phyloP scores from a whole-genome alignment of 2,797 vertebrate species.

The Squalus acanthias region DNA sequence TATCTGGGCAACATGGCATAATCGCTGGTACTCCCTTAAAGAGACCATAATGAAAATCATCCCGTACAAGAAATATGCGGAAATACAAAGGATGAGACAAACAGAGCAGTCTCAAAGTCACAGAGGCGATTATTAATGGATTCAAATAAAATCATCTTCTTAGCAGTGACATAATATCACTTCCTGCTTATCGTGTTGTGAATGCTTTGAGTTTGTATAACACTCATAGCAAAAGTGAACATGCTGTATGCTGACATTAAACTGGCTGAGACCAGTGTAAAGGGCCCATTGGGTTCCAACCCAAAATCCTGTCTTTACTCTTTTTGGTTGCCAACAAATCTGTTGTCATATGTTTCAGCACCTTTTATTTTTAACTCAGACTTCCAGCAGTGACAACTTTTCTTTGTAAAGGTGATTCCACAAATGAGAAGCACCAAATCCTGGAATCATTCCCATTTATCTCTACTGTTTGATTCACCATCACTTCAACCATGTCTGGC shows the following conservation, averaged over 20 bases:
- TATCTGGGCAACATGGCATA: constrained; percentile 85
- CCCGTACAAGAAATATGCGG: constrained; percentile 64
- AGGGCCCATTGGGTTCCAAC: background rate
- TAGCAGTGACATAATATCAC: background rate
- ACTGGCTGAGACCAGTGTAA: background rate
- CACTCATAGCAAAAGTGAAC: background rate
- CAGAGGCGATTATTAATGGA: background rate
- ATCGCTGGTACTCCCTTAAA: constrained; percentile 90
- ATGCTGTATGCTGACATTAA: background rate
- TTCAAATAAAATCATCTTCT: background rate
- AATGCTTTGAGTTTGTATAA: background rate
- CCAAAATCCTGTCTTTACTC: background rate
- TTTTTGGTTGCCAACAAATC: background rate
- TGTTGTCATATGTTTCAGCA: background rate
- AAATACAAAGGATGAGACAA: constrained; percentile 44
- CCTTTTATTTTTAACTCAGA: background rate
- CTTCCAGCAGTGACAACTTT: background rate
- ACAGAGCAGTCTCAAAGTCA: background rate
- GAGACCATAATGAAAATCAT: constrained; percentile 90
- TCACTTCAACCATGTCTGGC: background rate
- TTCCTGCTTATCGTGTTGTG: background rate
- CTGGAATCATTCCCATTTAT: background rate
- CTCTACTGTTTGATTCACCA: background rate
- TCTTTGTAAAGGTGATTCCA: background rate
- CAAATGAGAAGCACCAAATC: background rate